A percentile compares a stretch with the other conserved stretches of the same genome.
These are phyloP conservation scores for Ennomos quercinarius DNA, from an alignment of 2,888 invertebrate species.

Conservation along the genomic window DNA sequence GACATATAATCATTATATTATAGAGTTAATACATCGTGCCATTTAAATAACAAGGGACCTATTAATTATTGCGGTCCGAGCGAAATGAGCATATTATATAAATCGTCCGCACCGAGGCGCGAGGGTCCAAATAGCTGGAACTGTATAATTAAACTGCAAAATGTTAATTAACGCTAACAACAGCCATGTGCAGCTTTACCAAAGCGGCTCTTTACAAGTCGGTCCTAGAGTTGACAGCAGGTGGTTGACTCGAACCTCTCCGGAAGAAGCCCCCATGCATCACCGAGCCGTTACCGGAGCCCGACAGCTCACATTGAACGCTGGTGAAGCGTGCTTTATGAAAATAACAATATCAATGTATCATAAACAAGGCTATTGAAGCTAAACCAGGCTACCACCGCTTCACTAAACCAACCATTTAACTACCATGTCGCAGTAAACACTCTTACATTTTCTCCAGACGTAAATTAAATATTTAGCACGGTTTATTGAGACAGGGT, in stretches of 20 bases:
- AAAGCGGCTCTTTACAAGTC: constrained; percentile 4
- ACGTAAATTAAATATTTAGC: constrained; percentile 15
- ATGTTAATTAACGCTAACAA: constrained; percentile 1
- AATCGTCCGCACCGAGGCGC: not conserved
- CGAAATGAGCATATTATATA: no score
- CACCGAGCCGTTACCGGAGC: constrained; percentile 1
- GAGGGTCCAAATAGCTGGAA: constrained; percentile 2
- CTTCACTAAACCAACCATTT: not conserved
- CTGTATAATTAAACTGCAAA: constrained; percentile 11
- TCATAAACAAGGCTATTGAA: constrained; percentile 14
- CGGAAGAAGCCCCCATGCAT: not conserved
- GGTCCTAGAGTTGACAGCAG: constrained; percentile 5
- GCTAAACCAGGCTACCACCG: not conserved
- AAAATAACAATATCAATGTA: constrained; percentile 19
- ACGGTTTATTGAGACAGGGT: constrained; percentile 17
- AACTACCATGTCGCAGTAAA: constrained; percentile 17
- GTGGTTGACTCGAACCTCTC: not conserved
- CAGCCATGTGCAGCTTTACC: constrained; percentile 2
- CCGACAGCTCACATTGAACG: constrained; percentile 4
- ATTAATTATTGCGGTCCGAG: no score
- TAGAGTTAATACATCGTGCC: no score
- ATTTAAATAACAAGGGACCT: no score
- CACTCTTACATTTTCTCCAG: constrained; percentile 9
- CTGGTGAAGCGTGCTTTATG: constrained; percentile 6
- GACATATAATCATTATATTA: no score